A percentile compares a stretch with the other conserved stretches of the same genome.
These are phyloP conservation scores for Neostethus bicornis DNA, from an alignment of 2,797 vertebrate species.

Conservation along the genomic window DNA sequence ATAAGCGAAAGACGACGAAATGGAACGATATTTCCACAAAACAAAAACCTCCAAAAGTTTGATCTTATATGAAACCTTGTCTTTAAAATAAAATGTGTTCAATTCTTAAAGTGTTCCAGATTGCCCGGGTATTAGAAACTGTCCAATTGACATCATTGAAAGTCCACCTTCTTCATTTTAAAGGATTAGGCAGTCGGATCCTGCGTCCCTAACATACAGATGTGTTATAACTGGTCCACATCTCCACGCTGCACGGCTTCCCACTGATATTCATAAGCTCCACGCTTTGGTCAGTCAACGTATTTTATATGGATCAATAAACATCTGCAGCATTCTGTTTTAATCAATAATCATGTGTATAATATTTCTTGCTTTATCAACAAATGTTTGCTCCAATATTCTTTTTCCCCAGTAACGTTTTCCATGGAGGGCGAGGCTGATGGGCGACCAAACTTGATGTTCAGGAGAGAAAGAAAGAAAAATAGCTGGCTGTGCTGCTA, in stretches of 20 bases:
- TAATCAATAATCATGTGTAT: slow-evolving; percentile 30
- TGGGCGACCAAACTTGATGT: slow-evolving; percentile 76
- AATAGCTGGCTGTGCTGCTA: slow-evolving; percentile 74
- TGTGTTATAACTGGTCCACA: slow-evolving; percentile 1
- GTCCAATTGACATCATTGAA: slow-evolving; percentile 13
- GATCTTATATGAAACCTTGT: no score
- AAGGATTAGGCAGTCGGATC: not conserved
- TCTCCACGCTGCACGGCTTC: not conserved
- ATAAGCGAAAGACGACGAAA: no score
- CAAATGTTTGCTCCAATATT: slow-evolving; percentile 5
- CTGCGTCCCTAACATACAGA: not conserved
- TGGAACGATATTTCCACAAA: no score
- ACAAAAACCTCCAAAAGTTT: no score
- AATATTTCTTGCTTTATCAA: slow-evolving; percentile 15
- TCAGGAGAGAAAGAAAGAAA: slow-evolving; percentile 76
- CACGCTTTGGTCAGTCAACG: slow-evolving; percentile 8
- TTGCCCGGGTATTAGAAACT: not conserved
- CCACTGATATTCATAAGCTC: not conserved
- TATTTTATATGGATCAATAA: slow-evolving; percentile 25
- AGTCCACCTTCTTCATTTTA: slow-evolving; percentile 10
- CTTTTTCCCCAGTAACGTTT: slow-evolving; percentile 47
- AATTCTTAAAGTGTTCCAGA: no score
- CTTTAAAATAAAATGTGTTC: no score
- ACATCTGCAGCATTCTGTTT: slow-evolving; percentile 2
- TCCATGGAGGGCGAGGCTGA: slow-evolving; percentile 57